These are phyloP conservation scores for Ceramica pisi DNA, from an alignment of 2,888 invertebrate species.

Conservation along the genomic window DNA sequence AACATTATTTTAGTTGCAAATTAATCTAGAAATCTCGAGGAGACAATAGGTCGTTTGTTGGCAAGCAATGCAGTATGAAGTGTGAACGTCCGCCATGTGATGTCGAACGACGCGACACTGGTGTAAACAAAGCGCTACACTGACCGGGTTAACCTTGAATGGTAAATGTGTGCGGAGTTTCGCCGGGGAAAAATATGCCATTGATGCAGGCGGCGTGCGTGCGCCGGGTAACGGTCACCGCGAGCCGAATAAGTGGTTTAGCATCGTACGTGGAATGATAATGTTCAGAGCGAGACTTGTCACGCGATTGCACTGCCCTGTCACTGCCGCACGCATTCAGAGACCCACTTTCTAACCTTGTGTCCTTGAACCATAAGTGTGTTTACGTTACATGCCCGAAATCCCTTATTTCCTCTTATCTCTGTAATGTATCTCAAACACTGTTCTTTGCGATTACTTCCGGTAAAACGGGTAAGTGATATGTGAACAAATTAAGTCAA, in stretches of 20 bases:
- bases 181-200: conserved; percentile 89
- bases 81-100: conserved; percentile 71
- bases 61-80: conserved; percentile 63
- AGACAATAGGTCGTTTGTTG: conserved; percentile 66
- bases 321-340: conserved; percentile 80
- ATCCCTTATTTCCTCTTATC: conserved; percentile 44
- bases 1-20: conserved; percentile 52
- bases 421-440: conserved; percentile 14
- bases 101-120: conserved; percentile 77
- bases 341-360: conserved; percentile 85
- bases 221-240: conserved; percentile 88
- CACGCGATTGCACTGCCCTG: conserved; percentile 82
- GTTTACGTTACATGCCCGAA: conserved; percentile 44
- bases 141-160: conserved; percentile 90
- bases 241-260: conserved; percentile 90
- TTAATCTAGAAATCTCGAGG: conserved; percentile 61
- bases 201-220: conserved; percentile 89
- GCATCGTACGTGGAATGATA: conserved; percentile 88
- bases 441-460: conserved; percentile 25
- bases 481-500: conserved; percentile 48
- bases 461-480: conserved; percentile 21
- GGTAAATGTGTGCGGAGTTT: conserved; percentile 89
- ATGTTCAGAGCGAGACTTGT: conserved; percentile 85
- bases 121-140: conserved; percentile 87
- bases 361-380: conserved; percentile 79